A percentile compares a stretch with the other conserved stretches of the same genome.
Evolutionary conservation across 2,113 vertebrate species (phyloP).

Genomic region (Sisor rabdophorus): DNA sequence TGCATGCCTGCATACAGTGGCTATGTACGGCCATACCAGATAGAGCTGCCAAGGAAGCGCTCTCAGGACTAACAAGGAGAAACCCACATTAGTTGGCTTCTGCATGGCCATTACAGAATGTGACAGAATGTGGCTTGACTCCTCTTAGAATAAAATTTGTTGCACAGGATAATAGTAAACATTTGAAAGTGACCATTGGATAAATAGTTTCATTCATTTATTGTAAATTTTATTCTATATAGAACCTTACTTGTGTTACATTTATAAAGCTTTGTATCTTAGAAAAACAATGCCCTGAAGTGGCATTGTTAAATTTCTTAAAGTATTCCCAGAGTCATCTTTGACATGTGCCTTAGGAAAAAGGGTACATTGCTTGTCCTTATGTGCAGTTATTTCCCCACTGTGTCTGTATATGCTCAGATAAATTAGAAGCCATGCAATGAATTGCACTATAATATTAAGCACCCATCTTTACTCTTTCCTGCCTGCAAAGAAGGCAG

Average conservation of each 20-base stretch:
- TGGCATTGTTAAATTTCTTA: conserved; percentile 47
- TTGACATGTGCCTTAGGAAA: conserved; percentile 31
- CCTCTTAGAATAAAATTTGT: too few relatives aligned
- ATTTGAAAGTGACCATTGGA: too few relatives aligned
- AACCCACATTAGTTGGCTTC: too few relatives aligned
- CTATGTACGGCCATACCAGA: too few relatives aligned
- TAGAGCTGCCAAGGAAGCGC: too few relatives aligned
- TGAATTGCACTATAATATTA: conserved; percentile 27
- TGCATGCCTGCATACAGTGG: too few relatives aligned
- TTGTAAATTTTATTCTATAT: neutral
- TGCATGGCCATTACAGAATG: too few relatives aligned
- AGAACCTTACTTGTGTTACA: neutral
- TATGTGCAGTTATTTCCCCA: neutral
- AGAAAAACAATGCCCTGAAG: conserved; percentile 9
- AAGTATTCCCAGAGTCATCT: conserved; percentile 45
- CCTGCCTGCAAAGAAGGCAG: conserved; percentile 43
- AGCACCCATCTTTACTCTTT: neutral
- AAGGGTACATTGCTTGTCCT: conserved; percentile 1
- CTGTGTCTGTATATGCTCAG: conserved; percentile 26
- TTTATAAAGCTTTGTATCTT: too few relatives aligned
- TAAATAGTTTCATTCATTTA: too few relatives aligned
- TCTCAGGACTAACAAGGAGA: too few relatives aligned
- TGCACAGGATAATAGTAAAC: too few relatives aligned
- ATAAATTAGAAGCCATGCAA: conserved; percentile 27
- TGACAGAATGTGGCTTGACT: too few relatives aligned